Evolutionary conservation across 2,113 vertebrate species (phyloP), one percentile per base, ranked within the genome.

Genomic region (Genyomyrus donnyi): DNA sequence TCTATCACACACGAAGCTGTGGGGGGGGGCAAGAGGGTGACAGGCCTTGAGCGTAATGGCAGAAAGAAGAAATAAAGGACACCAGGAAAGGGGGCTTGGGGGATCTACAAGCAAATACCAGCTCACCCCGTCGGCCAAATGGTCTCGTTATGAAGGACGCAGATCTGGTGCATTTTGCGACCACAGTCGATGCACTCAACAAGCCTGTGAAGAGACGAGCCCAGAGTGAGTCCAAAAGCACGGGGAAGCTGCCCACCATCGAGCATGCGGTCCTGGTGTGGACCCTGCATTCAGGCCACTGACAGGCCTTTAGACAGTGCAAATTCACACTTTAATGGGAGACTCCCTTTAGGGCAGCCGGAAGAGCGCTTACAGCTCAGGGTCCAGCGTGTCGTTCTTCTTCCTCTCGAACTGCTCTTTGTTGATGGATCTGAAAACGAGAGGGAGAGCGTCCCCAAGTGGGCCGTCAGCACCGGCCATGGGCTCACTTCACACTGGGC

Each of bases 371-470:
- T 96, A 99, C 98, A 98, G 93, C 94, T 99, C 98, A 91, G 98
- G 97, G 93, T 99, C 98, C 96, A 99, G 97, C 93, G 97, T 98
- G 95, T 99, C 98, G 58, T 99, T 99, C 94, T 99, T 99, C 93
- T 98, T 97, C 95, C 98, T 99, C 91, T 98, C 98, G 97, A 99
- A 99, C 89, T 99, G 98, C 53, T 98, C 98, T 97, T 99, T 99
- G 95, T 97, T 98, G 94, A 99, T 99, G 0, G 98, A 99, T 92
- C 98, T 99, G 95, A 90, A 95, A 94, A 80, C 4, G 46, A 62
- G n/a, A 17, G 31, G 13, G 52, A 42, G 74, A 45, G 19, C 53
- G 19, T 2, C 19, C n/a, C 66, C 45, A n/a, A 21, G 3, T 21
- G 31, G 9, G 19, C 83, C 9, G 31, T 84, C 42, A 91, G 11